A percentile compares a stretch with the other conserved stretches of the same genome.
phyloP scores from a whole-genome alignment of 2,888 invertebrate species.

The Dastarcus helophoroides region DNA sequence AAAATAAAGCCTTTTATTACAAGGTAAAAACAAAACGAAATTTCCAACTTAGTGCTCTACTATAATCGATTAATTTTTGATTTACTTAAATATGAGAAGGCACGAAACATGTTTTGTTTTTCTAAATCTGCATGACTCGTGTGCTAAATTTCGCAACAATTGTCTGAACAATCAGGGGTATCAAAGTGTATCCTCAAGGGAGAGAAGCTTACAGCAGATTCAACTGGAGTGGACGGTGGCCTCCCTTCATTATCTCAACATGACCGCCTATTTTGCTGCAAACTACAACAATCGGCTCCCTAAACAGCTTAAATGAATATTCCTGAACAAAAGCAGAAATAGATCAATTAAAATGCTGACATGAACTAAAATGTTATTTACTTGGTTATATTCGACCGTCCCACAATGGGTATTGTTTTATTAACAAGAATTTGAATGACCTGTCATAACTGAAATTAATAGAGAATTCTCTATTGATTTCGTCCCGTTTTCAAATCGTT shows the following conservation, averaged over 20 bases:
- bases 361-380: constrained; percentile 23
- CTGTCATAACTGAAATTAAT: constrained; percentile 33
- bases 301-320: too few relatives aligned
- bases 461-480: constrained; percentile 30
- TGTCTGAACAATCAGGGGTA: too few relatives aligned
- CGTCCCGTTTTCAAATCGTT: constrained; percentile 23
- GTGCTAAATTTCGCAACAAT: too few relatives aligned
- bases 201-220: constrained; percentile 34
- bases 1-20: too few relatives aligned
- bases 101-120: too few relatives aligned
- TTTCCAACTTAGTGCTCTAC: too few relatives aligned
- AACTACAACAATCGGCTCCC: too few relatives aligned
- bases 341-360: constrained; percentile 21
- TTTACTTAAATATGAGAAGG: too few relatives aligned
- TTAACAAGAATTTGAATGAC: constrained; percentile 28
- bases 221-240: constrained; percentile 32
- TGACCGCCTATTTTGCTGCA: constrained; percentile 28
- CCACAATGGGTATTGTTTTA: constrained; percentile 30
- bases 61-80: too few relatives aligned
- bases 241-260: constrained; percentile 36
- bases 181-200: too few relatives aligned
- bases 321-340: constrained; percentile 14
- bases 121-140: too few relatives aligned
- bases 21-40: too few relatives aligned
- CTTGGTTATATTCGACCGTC: constrained; percentile 23